A percentile compares a stretch with the other conserved stretches of the same genome.
phyloP scores from a whole-genome alignment of 2,797 vertebrate species.

The Phoeniculus purpureus region DNA sequence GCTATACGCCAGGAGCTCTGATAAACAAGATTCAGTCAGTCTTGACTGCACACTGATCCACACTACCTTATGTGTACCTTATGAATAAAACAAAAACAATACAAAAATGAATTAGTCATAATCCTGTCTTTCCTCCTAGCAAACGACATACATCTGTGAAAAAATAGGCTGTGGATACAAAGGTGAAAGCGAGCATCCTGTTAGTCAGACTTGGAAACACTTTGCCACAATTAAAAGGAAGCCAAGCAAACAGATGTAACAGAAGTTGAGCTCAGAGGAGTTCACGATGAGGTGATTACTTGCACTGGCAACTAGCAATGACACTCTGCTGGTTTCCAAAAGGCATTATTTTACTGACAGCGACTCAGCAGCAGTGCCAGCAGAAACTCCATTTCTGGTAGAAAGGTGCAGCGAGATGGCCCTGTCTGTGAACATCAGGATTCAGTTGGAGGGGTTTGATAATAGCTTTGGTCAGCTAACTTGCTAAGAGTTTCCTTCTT shows the following conservation, averaged over 20 bases:
- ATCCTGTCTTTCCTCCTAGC: not conserved
- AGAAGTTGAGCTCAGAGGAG: not conserved
- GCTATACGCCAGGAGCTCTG: not conserved
- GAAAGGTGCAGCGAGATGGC: not conserved
- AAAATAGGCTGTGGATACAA: not conserved
- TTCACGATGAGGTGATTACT: not conserved
- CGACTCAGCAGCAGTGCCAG: not conserved
- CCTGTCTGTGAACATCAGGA: not conserved
- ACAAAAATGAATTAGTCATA: not conserved
- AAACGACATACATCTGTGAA: not conserved
- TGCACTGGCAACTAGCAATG: not conserved
- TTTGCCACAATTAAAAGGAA: constrained; percentile 16
- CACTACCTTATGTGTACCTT: not conserved
- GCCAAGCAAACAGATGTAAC: not conserved
- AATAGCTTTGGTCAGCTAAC: not conserved
- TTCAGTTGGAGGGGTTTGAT: not conserved
- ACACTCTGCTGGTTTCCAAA: not conserved
- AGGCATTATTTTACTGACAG: not conserved
- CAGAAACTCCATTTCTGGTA: not conserved
- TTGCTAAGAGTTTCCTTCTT: not conserved
- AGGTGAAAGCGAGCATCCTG: not conserved
- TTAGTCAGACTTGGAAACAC: constrained; percentile 3
- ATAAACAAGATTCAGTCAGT: not conserved
- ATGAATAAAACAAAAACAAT: not conserved
- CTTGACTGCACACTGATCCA: not conserved